Evolutionary conservation across 2,113 vertebrate genomes (phyloP), one percentile per base, ranked within the genome.

Genomic region (Bubo bubo): DNA sequence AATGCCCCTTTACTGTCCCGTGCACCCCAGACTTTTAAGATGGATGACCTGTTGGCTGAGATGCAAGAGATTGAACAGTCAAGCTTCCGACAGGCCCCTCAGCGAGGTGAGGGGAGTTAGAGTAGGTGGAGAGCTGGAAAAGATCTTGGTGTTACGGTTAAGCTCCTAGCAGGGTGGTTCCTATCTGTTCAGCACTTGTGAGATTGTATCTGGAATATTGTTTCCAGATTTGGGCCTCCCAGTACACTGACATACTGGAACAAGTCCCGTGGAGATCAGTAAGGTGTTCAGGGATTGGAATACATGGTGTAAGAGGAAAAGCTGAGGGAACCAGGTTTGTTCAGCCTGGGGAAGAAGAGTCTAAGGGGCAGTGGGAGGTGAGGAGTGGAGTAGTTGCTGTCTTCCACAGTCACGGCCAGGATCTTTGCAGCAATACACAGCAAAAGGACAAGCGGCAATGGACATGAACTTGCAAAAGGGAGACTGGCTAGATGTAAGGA

Each of bases 11-110:
- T 98, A 4, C 98, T 99, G 16, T 98, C 99, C 41, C 98, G 98
- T 7, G 99, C 99, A 26, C 99, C 99, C 7, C 99, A 99, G 93
- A 99, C 99, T 45, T 99, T 99, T 92, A 99, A 99, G 97, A 99
- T 99, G 99, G 99, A 99, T 85, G 99, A 99, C 75, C 98, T 99
- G 37, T 94, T 99, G 98, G 99, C 99, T 41, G 99, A 99, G 96
- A 99, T 99, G 99, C 99, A 99, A 94, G 99, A 99, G 96, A 99
- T 99, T 59, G 99, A 99, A 73, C 99, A 99, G 95, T 99, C 99
- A 79, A 99, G 95, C 94, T 99, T 99, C 91, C 98, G 99, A 89
- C 99, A 99, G 88, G 99, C 99, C 63, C 99, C 99, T 62, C 99
- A 99, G 97, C 98, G 99, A 99, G 99, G 99, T 99, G 89, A 97